Percentiles rank a stretch among this genome's conserved stretches.
phyloP scores from a whole-genome alignment of 2,888 invertebrate species.

The Plusia festucae region DNA sequence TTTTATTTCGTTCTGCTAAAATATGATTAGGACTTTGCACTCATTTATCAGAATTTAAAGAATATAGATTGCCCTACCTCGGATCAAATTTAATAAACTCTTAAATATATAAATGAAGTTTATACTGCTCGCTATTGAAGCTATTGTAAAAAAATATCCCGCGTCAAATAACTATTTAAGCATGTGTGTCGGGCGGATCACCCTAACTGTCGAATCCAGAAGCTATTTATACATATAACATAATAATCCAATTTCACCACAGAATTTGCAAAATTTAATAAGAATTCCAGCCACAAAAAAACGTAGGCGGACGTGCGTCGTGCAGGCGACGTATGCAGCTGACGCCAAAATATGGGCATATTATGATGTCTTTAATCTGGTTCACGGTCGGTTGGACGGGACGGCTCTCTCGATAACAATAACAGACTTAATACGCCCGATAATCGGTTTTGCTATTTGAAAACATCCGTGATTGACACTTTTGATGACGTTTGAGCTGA shows the following conservation, averaged over 20 bases:
- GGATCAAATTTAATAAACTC: not conserved
- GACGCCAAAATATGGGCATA: conserved; percentile 86
- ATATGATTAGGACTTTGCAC: too few species aligned
- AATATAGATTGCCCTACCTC: too few species aligned
- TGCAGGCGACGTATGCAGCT: conserved; percentile 85
- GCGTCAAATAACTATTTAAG: not conserved
- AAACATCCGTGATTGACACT: conserved; percentile 88
- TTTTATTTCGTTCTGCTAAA: too few species aligned
- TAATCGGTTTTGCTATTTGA: conserved; percentile 88
- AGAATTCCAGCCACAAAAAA: conserved; percentile 70
- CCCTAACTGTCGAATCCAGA: conserved; percentile 17
- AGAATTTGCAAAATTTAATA: conserved; percentile 63
- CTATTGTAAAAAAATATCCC: not conserved
- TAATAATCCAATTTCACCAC: conserved; percentile 40
- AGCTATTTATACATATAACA: conserved; percentile 35
- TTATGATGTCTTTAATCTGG: conserved; percentile 89
- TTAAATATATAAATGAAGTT: not conserved
- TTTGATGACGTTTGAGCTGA: conserved; percentile 82
- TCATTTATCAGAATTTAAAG: too few species aligned
- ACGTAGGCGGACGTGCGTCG: conserved; percentile 53
- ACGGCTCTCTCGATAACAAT: conserved; percentile 86
- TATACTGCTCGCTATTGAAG: not conserved
- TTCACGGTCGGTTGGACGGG: conserved; percentile 83
- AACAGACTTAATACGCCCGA: conserved; percentile 88
- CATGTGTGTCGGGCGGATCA: not conserved